Evolutionary conservation across 2,797 vertebrate species (phyloP), one percentile per base, ranked within the genome.

Genomic region (Sparus aurata): DNA sequence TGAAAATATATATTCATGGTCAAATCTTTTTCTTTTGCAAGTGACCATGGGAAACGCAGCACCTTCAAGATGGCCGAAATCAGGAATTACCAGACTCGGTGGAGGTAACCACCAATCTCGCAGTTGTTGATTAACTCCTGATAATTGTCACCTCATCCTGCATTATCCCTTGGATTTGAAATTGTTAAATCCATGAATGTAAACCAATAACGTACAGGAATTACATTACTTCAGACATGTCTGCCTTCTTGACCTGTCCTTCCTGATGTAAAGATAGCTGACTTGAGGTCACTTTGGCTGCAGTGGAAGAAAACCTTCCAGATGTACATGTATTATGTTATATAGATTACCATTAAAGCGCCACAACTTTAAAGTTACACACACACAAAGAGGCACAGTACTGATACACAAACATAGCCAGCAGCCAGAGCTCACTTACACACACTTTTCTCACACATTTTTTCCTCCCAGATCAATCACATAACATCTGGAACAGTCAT

Each of bases 341-440:
- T n/a, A n/a, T n/a, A n/a, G 83, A 85, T 87, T 89, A 88, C 86
- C 84, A 88, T 88, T 84, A 85, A 80, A 80, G 64, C 47, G 55
- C 46, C 79, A 61, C 74, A 83, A 55, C 75, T 82, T 75, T 81
- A 86, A 72, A 60, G 49, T 15, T 15, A 68, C 43, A 67, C 22
- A 46, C 59, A 60, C 25, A 25, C n/a, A n/a, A 30, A 30, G 30
- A 70, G 20, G 18, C 53, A 41, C 5, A 30, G 11, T 17, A 30
- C 41, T 61, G 65, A 80, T 16, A 60, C 46, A 67, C 41, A 54
- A 63, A 73, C 68, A 58, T 10, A 20, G 72, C 73, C 72, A 53
- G 73, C 43, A 58, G 73, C 57, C 53, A 49, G 27, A 38, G 59
- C 69, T 69, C 61, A 60, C 41, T 25, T 16, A 18, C 66, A 43